Evolutionary conservation across 2,113 vertebrate species (phyloP), one percentile per base, ranked within the genome.

Genomic region (Xenopus borealis): DNA sequence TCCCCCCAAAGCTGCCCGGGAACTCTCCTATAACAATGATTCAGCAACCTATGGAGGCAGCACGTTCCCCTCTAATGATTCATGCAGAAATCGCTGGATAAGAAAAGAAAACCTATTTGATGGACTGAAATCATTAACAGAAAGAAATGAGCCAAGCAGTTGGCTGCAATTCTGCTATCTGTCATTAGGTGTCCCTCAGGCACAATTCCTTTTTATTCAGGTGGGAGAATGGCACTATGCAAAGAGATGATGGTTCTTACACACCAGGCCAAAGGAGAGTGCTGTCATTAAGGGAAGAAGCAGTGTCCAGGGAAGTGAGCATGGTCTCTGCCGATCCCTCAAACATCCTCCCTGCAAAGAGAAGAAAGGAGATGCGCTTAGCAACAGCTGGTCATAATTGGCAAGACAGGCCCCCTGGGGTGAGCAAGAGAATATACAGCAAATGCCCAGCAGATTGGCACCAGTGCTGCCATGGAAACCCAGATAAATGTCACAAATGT

Each of bases 201-300:
- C 10, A 50, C 47, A 50, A 13, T 50, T 50, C 14, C 11, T 12
- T 50, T 10, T 16, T 50, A 50, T 16, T 50, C 33, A 2, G 3
- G 8, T 40, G 33, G 8, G 33, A 40, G 33, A 40, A 40, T n/a
- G 47, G 47, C 14, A 9, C 14, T 9, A 1, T 40, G 47, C 47
- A 12, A 50, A 10, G 47, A 40, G 33, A 13, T 50, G 47, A 50
- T 50, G 53, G 53, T 55, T 55, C 53, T 55, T 16, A 70, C 82
- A 81, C 86, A 98, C 97, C 97, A 0, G 96, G 97, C 95, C 96
- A 99, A 33, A 99, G 87, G 16, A 98, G 85, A 0, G 95, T 96
- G 20, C 94, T 92, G 4, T 96, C 93, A 0, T 87, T 93, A 47
- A 98, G 87, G 13, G 90, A 87, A 62, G 88, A 46, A 1, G 96